Percentiles rank a stretch among this genome's conserved stretches.
These are phyloP conservation scores for Rhamnusium bicolor DNA, from an alignment of 2,888 invertebrate species.

Conservation along the genomic window DNA sequence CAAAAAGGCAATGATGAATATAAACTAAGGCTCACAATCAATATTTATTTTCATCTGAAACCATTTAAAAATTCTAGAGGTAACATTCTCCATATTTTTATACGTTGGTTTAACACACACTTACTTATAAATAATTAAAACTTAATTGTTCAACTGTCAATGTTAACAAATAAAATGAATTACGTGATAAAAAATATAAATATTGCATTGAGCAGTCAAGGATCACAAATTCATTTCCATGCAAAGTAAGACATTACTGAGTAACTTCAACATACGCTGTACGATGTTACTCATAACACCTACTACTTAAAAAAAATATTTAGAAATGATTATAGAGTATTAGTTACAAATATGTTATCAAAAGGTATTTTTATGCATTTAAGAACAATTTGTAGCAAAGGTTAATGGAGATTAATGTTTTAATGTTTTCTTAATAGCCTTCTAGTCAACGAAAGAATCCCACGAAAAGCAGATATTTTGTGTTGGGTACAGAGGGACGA, in stretches of 20 bases:
- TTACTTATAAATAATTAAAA: conserved; percentile 31
- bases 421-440: too few species aligned
- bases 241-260: not conserved
- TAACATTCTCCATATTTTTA: not conserved
- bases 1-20: not conserved
- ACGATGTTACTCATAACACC: not conserved
- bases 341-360: not conserved
- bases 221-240: not conserved
- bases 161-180: conserved; percentile 4
- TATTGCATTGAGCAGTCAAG: not conserved
- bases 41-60: conserved; percentile 2
- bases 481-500: too few species aligned
- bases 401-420: not conserved
- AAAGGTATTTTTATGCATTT: not conserved
- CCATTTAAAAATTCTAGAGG: conserved; percentile 8
- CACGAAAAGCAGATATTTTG: too few species aligned
- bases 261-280: not conserved
- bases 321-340: not conserved
- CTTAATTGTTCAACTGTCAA: conserved; percentile 3
- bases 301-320: not conserved
- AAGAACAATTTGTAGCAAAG: not conserved
- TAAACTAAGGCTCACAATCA: not conserved
- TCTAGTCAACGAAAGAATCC: too few species aligned
- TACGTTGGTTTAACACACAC: not conserved
- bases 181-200: conserved; percentile 16